phyloP scores from a whole-genome alignment of 2,113 vertebrate genomes.

The Anarhynchus alexandrinus region DNA sequence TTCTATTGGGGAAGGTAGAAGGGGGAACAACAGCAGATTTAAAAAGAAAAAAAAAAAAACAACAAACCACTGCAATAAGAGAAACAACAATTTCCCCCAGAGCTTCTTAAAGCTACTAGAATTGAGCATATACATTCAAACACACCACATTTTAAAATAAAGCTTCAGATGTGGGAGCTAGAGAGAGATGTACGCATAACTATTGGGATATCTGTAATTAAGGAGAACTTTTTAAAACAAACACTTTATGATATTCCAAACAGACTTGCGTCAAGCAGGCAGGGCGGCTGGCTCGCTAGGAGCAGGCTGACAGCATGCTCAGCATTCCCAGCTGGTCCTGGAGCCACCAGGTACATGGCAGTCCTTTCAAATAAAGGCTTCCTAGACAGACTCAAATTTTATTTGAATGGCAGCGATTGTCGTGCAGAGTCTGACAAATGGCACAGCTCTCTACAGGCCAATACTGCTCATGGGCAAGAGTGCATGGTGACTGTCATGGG shows the following conservation, averaged over 20 bases:
- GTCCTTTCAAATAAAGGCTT: not conserved
- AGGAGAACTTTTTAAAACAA: not conserved
- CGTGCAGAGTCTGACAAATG: rapidly evolving
- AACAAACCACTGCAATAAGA: not conserved
- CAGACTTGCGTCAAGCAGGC: not conserved
- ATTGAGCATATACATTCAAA: not conserved
- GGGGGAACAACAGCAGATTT: not conserved
- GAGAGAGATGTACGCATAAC: not conserved
- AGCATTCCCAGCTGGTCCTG: not conserved
- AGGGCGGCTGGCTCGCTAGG: not conserved
- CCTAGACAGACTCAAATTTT: not conserved
- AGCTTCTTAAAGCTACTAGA: not conserved
- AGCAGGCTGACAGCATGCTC: not conserved
- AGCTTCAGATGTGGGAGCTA: not conserved
- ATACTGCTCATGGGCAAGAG: not conserved
- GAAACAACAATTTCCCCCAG: not conserved
- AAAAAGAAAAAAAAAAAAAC: not conserved
- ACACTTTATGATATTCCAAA: not conserved
- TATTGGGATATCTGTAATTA: not conserved
- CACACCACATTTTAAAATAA: not conserved
- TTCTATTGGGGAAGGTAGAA: not conserved
- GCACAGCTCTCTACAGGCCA: not conserved
- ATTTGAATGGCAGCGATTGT: not conserved
- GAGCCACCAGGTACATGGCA: not conserved
- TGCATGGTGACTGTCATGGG: not conserved